Conservation (phyloP, 2,113 vertebrate species). For the Dendrocopos noguchii region DNA sequence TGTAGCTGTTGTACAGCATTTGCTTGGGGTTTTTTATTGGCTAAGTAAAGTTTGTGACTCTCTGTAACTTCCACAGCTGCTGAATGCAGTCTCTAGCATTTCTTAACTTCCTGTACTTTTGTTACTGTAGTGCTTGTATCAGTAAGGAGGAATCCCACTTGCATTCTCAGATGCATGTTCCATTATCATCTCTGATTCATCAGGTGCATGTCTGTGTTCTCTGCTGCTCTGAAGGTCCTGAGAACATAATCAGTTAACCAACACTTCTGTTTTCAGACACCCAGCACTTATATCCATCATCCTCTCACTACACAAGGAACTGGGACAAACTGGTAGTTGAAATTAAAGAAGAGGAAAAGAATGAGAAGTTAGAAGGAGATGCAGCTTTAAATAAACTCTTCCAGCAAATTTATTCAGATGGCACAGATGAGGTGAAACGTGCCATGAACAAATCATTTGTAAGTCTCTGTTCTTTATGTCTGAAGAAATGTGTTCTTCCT, state of each 20-base stretch:
- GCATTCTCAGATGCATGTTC: background rate
- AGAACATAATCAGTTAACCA: background rate
- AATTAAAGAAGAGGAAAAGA: constrained; percentile 94
- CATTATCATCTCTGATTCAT: background rate
- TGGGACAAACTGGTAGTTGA: constrained; percentile 96
- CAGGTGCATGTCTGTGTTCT: background rate
- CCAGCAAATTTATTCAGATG: constrained; percentile 89
- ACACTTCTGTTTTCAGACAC: constrained; percentile 62
- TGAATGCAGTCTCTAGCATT: background rate
- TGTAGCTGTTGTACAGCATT: background rate
- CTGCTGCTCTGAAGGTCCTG: background rate
- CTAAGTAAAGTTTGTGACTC: background rate
- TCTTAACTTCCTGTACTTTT: background rate
- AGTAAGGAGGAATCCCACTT: background rate
- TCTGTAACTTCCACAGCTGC: background rate
- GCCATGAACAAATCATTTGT: constrained; percentile 99
- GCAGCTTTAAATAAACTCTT: constrained; percentile 97
- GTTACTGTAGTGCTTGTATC: background rate
- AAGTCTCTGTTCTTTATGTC: constrained; percentile 67
- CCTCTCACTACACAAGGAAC: constrained; percentile 87
- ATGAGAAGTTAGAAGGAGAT: constrained; percentile 94
- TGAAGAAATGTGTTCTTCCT: background rate
- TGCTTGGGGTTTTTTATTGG: background rate
- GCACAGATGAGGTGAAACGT: constrained; percentile 93
- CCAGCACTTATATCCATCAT: constrained; percentile 87